A percentile compares a stretch with the other conserved stretches of the same genome.
Conservation (phyloP, 2,113 vertebrate genomes). For the Atrichornis clamosus region DNA sequence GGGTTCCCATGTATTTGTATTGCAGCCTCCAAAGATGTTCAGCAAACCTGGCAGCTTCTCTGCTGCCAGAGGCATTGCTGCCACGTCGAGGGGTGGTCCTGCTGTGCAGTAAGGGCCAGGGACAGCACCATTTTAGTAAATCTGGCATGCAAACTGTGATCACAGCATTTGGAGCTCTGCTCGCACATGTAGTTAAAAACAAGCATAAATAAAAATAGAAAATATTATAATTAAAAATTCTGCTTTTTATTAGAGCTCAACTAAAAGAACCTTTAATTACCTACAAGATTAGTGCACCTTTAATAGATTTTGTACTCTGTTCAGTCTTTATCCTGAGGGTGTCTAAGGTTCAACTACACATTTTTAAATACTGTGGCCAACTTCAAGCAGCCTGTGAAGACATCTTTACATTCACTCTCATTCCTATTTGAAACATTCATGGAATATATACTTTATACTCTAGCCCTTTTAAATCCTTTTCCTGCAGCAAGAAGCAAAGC, state of each 20-base stretch:
- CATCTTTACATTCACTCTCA: background rate
- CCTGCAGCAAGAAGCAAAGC: background rate
- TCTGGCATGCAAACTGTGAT: background rate
- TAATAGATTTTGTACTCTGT: background rate
- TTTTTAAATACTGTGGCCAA: background rate
- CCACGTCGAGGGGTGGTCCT: rapidly evolving
- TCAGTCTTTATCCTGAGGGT: background rate
- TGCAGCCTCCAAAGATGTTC: background rate
- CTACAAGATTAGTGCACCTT: background rate
- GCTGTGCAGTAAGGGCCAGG: background rate
- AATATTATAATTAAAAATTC: background rate
- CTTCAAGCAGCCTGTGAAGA: background rate
- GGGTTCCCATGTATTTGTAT: background rate
- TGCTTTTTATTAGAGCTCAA: background rate
- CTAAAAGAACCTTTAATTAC: background rate
- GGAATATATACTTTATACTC: background rate
- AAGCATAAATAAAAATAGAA: background rate
- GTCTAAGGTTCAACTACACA: background rate
- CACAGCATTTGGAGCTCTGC: background rate
- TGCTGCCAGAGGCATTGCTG: background rate
- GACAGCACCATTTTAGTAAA: background rate
- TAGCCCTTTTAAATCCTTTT: background rate
- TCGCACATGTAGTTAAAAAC: background rate
- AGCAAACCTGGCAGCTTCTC: background rate
- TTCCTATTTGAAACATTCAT: background rate